These are phyloP conservation scores for Mormyrus hasselquistii DNA, from an alignment of 2,797 vertebrate genomes.

Conservation along the genomic window DNA sequence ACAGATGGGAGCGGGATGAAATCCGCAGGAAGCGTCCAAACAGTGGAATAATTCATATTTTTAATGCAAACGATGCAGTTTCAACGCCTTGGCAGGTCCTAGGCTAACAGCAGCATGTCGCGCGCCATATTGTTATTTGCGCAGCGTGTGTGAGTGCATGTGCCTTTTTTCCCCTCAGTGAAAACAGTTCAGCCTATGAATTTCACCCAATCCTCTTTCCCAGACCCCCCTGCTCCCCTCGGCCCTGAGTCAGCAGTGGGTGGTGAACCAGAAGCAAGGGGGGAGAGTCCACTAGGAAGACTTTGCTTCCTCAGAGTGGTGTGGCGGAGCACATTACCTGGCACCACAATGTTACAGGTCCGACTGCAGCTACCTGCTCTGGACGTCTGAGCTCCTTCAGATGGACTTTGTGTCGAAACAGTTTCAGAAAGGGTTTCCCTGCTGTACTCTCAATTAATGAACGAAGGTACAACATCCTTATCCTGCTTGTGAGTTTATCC, in stretches of 20 bases:
- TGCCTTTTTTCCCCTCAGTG: not conserved
- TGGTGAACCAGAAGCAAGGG: conserved; percentile 16
- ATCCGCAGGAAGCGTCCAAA: conserved; percentile 6
- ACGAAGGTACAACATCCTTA: not conserved
- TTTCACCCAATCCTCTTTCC: not conserved
- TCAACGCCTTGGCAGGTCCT: not conserved
- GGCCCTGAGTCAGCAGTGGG: not conserved
- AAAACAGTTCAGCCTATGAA: not conserved
- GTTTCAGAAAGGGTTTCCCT: not conserved
- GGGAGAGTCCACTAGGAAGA: not conserved
- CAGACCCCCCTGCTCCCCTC: not conserved
- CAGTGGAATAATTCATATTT: conserved; percentile 18
- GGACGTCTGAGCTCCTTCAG: not conserved
- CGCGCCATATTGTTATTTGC: conserved; percentile 5
- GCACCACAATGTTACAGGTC: not conserved
- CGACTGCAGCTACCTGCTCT: not conserved
- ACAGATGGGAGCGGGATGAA: not conserved
- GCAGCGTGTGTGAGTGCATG: not conserved
- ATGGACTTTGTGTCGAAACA: not conserved
- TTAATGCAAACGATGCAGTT: conserved; percentile 1
- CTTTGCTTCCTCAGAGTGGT: conserved; percentile 34
- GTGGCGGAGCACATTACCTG: not conserved
- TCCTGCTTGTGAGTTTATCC: not conserved
- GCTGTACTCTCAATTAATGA: not conserved
- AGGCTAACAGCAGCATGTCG: not conserved